Percentiles rank a stretch among this genome's conserved stretches.
These are phyloP conservation scores for Conger conger DNA, from an alignment of 2,113 vertebrate genomes.

Conservation along the genomic window DNA sequence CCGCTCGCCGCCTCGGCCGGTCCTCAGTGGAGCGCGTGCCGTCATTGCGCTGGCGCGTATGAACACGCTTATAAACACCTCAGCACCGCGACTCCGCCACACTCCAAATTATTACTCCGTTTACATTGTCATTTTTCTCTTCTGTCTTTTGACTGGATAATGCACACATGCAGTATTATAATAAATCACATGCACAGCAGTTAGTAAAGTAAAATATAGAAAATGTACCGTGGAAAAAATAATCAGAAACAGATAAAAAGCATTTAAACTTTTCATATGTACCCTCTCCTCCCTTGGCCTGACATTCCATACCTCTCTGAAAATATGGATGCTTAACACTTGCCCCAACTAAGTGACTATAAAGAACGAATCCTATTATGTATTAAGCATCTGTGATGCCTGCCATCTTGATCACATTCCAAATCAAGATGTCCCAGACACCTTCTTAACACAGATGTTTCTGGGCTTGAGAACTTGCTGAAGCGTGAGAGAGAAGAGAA, in stretches of 20 bases:
- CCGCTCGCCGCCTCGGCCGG: constrained; percentile 44
- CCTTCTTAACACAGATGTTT: no score
- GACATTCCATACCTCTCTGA: background rate
- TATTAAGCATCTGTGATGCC: no score
- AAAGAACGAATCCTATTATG: no score
- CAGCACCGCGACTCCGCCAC: background rate
- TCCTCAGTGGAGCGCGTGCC: constrained; percentile 5
- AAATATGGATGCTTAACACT: background rate
- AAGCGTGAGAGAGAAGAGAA: background rate
- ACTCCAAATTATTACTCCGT: background rate
- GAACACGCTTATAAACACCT: background rate
- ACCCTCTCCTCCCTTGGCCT: background rate
- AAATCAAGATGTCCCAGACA: no score
- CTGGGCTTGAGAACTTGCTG: no score
- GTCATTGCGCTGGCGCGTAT: background rate
- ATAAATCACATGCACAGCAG: background rate
- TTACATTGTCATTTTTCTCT: background rate
- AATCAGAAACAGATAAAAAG: background rate
- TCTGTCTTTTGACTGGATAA: background rate
- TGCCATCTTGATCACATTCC: no score
- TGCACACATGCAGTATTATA: background rate
- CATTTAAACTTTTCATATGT: background rate
- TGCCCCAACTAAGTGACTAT: background rate
- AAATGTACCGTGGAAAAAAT: background rate
- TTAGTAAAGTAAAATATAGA: background rate